Percentiles rank a stretch among this genome's conserved stretches.
Evolutionary conservation across 1,140 invertebrate species (phyloP).

Genomic region (Musca domestica): DNA sequence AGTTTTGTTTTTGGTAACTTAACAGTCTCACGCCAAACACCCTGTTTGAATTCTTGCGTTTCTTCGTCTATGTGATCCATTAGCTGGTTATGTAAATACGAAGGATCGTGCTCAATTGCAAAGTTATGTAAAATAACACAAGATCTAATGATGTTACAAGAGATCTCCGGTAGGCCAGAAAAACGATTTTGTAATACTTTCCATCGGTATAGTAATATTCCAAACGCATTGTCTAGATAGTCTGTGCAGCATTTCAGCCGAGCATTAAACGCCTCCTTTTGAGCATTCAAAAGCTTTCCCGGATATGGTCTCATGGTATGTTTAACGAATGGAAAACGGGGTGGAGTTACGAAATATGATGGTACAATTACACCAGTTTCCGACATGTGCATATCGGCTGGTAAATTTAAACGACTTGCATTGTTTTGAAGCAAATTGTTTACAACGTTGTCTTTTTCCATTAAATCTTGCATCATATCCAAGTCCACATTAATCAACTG

Average conservation of each 20-base stretch:
- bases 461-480: neutral
- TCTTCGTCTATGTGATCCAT: neutral
- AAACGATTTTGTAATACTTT: slow-evolving; percentile 6
- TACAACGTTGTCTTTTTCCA: neutral
- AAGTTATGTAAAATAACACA: neutral
- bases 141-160: neutral
- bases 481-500: neutral
- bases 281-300: neutral
- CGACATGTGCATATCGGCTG: neutral
- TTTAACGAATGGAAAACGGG: neutral
- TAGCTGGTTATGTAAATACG: neutral
- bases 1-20: neutral
- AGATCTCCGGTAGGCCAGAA: no score
- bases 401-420: neutral
- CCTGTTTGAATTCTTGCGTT: neutral
- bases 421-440: neutral
- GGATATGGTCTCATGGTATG: slow-evolving; percentile 8
- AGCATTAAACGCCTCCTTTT: slow-evolving; percentile 6
- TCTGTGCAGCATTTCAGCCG: neutral
- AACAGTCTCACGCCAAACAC: neutral
- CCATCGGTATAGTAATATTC: neutral
- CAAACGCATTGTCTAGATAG: neutral
- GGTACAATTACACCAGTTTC: neutral
- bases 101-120: slow-evolving; percentile 1
- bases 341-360: neutral